Evolutionary conservation across 2,888 invertebrate genomes (phyloP).

Genomic region (Andrena dorsata): DNA sequence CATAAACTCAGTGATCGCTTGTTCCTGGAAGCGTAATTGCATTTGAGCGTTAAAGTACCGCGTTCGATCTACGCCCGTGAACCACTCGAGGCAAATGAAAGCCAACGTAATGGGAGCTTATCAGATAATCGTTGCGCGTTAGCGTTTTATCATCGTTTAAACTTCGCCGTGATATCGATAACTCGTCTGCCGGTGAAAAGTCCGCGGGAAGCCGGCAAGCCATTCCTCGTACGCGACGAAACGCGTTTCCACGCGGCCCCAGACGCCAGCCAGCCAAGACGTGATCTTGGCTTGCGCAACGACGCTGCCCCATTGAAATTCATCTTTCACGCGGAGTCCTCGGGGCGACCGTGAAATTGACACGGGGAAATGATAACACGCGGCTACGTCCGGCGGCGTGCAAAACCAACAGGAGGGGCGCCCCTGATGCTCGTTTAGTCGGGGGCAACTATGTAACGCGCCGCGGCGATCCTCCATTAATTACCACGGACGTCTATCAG

Average conservation of each 20-base stretch:
- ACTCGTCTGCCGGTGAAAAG: not conserved
- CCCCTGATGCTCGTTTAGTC: not conserved
- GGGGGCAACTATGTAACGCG: constrained; percentile 28
- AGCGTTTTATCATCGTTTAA: not conserved
- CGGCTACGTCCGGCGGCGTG: not conserved
- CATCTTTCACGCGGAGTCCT: constrained; percentile 33
- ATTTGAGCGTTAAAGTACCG: not conserved
- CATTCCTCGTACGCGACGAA: not conserved
- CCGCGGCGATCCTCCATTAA: constrained; percentile 31
- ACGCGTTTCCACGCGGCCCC: not conserved
- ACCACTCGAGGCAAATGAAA: not conserved
- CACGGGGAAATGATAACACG: constrained; percentile 30
- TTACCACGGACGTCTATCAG: constrained; percentile 51
- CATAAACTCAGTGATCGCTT: constrained; percentile 37
- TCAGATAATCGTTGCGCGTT: not conserved
- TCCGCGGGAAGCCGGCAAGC: not conserved
- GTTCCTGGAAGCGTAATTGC: constrained; percentile 43
- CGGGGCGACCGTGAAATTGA: constrained; percentile 28
- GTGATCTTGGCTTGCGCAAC: constrained; percentile 22
- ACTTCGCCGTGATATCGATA: not conserved
- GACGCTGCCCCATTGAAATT: constrained; percentile 5
- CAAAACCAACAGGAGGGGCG: constrained; percentile 11
- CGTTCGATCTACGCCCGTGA: not conserved
- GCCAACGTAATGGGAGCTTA: not conserved
- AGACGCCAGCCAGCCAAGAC: not conserved